A percentile compares a stretch with the other conserved stretches of the same genome.
Evolutionary conservation across 2,113 vertebrate genomes (phyloP).

Genomic region (Coptodon rendalli): DNA sequence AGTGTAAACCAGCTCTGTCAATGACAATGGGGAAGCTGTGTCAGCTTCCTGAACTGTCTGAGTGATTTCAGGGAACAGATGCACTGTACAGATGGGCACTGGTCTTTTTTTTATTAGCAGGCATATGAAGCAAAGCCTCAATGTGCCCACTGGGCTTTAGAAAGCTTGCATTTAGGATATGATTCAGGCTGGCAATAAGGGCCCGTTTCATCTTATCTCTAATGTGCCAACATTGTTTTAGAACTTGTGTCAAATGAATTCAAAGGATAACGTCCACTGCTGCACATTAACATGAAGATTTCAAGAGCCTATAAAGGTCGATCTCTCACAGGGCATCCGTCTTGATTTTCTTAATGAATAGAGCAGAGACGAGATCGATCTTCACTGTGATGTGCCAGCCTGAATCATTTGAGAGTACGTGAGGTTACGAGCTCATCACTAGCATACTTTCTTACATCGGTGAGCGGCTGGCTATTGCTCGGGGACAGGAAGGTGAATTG

Average conservation of each 20-base stretch:
- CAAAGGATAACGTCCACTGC: neutral
- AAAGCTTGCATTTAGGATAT: slow-evolving; percentile 23
- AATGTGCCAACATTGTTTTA: neutral
- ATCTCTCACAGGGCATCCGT: neutral
- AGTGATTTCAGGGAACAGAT: slow-evolving; percentile 51
- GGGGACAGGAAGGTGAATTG: neutral
- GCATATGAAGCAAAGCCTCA: slow-evolving; percentile 31
- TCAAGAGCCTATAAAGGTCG: neutral
- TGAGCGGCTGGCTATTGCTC: neutral
- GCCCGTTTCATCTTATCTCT: neutral
- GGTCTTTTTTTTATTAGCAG: slow-evolving; percentile 45
- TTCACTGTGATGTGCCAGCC: slow-evolving; percentile 1
- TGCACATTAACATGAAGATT: neutral
- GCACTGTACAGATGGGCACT: slow-evolving; percentile 56
- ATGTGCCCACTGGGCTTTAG: slow-evolving; percentile 20
- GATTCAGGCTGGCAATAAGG: slow-evolving; percentile 2
- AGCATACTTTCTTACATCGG: neutral
- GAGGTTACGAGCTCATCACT: slow-evolving; percentile 8
- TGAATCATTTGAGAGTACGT: neutral
- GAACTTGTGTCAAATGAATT: neutral
- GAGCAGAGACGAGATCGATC: neutral
- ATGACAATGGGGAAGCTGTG: slow-evolving; percentile 4
- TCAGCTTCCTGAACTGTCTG: slow-evolving; percentile 21
- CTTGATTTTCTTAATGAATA: slow-evolving; percentile 12
- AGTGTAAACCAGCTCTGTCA: slow-evolving; percentile 9